Evolutionary conservation across 2,113 vertebrate genomes (phyloP).

Genomic region (Orientallactaga bullata): DNA sequence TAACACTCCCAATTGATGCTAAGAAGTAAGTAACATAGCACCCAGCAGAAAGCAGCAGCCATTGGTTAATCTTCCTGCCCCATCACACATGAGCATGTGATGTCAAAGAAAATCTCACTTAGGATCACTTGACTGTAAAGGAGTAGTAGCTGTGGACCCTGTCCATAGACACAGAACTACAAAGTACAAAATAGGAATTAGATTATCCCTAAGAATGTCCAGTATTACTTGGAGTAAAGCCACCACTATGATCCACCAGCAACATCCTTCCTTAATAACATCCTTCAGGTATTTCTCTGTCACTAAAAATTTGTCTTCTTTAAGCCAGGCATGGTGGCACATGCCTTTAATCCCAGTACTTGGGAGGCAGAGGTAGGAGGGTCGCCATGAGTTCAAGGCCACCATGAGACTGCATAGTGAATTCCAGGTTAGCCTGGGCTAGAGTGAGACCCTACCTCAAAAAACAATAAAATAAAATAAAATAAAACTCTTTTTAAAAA

Average conservation of each 20-base stretch:
- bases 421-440: no score
- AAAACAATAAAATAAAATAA: no score
- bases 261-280: background rate
- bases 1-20: background rate
- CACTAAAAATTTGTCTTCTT: constrained; percentile 25
- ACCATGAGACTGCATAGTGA: no score
- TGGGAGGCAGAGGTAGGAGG: no score
- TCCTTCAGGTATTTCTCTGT: background rate
- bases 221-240: background rate
- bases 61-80: background rate
- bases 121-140: background rate
- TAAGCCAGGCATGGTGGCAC: no score
- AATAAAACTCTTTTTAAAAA: no score
- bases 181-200: background rate
- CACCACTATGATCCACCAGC: background rate
- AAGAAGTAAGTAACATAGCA: background rate
- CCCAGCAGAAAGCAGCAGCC: background rate
- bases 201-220: background rate
- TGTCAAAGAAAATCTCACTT: background rate
- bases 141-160: background rate
- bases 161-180: background rate
- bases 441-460: no score
- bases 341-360: no score
- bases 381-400: no score
- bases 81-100: background rate